Percentiles rank a stretch among this genome's conserved stretches.
These are phyloP conservation scores for Camarhynchus parvulus DNA, from an alignment of 2,113 vertebrate genomes.

Conservation along the genomic window DNA sequence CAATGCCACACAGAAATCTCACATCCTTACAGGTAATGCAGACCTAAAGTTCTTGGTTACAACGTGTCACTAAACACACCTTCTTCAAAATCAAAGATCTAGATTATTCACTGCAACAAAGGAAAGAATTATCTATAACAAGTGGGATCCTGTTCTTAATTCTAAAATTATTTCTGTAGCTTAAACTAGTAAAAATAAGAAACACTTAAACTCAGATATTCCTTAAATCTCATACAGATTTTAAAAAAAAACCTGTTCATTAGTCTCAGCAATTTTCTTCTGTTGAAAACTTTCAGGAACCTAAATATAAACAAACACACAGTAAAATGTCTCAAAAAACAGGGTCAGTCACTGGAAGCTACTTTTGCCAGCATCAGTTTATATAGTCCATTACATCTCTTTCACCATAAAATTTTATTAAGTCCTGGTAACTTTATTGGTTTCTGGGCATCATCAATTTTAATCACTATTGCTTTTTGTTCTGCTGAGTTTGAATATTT, in stretches of 20 bases:
- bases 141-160: neutral
- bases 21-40: neutral
- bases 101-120: neutral
- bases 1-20: neutral
- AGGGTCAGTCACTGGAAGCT: neutral
- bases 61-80: neutral
- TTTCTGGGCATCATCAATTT: slow-evolving; percentile 16
- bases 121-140: neutral
- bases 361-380: neutral
- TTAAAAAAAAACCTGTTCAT: neutral
- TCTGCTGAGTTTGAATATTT: neutral
- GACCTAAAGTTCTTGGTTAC: neutral
- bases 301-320: neutral
- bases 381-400: neutral
- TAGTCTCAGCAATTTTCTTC: neutral
- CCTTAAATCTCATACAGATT: neutral
- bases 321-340: neutral
- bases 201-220: neutral
- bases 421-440: neutral
- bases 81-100: neutral
- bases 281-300: neutral
- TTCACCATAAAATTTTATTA: neutral
- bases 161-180: neutral
- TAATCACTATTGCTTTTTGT: neutral
- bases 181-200: neutral